Percentiles rank a stretch among this genome's conserved stretches.
phyloP scores from a whole-genome alignment of 1,140 invertebrate species.

The Drosophila burlai region DNA sequence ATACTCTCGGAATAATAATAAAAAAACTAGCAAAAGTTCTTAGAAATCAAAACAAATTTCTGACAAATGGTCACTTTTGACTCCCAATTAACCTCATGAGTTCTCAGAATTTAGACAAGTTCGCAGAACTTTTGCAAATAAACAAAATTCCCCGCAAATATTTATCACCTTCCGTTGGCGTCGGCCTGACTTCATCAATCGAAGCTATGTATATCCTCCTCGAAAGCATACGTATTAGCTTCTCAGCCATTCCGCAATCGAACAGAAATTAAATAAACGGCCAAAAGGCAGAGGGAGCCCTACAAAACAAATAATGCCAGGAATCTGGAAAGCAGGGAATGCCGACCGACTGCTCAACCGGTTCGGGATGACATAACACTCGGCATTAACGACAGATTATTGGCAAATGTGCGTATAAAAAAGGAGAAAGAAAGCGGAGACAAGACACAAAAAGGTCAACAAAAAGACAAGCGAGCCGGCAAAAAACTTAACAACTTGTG shows the following conservation, averaged over 20 bases:
- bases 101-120: constrained; percentile 20
- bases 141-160: constrained; percentile 32
- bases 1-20: not conserved
- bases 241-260: constrained; percentile 9
- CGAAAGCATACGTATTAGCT: constrained; percentile 3
- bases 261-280: constrained; percentile 35
- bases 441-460: constrained; percentile 63
- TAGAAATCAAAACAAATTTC: not conserved
- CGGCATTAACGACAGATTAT: constrained; percentile 73
- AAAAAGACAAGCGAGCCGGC: constrained; percentile 58
- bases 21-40: not conserved
- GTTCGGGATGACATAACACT: constrained; percentile 76
- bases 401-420: constrained; percentile 50
- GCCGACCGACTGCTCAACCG: constrained; percentile 56
- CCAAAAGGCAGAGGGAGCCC: constrained; percentile 47
- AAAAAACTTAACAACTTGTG: constrained; percentile 45
- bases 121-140: not conserved
- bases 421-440: constrained; percentile 28
- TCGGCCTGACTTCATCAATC: constrained; percentile 44
- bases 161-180: constrained; percentile 20
- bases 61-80: not conserved
- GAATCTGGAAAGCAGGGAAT: constrained; percentile 51
- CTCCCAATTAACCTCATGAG: not conserved
- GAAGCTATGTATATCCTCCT: constrained; percentile 49
- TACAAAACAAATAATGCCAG: constrained; percentile 66